Conservation (phyloP, 2,888 invertebrate species). For the Limnephilus marmoratus region DNA sequence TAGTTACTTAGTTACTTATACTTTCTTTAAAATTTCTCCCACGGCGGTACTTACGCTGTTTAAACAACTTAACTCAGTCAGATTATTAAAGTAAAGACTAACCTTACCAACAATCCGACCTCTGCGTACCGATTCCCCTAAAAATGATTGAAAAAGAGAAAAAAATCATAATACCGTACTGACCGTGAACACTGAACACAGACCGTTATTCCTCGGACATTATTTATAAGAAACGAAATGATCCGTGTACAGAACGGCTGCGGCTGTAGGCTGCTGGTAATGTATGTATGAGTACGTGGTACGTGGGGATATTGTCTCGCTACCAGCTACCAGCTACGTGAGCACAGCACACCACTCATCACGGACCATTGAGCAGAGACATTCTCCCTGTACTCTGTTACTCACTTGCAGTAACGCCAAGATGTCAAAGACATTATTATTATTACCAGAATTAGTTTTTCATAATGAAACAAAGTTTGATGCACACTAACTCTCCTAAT, state of each 20-base stretch:
- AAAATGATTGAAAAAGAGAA: not conserved
- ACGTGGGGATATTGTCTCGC: not conserved
- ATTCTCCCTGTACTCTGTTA: too few relatives aligned
- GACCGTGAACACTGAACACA: slow-evolving; percentile 2
- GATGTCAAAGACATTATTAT: too few relatives aligned
- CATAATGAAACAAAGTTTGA: too few relatives aligned
- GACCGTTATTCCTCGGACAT: not conserved
- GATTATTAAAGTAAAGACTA: not conserved
- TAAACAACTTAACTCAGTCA: not conserved
- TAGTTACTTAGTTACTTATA: too few relatives aligned
- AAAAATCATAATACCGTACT: not conserved
- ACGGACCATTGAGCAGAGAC: too few relatives aligned
- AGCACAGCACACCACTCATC: not conserved
- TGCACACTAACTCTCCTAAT: too few relatives aligned
- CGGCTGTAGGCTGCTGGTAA: not conserved
- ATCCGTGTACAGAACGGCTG: not conserved
- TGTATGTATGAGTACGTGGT: not conserved
- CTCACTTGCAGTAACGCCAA: too few relatives aligned
- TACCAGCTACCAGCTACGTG: not conserved
- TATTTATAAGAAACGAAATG: not conserved
- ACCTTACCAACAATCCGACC: not conserved
- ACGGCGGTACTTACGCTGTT: too few relatives aligned
- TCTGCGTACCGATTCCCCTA: not conserved
- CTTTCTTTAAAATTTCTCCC: too few relatives aligned
- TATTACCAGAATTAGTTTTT: too few relatives aligned